Evolutionary conservation across 2,797 vertebrate genomes (phyloP).

Genomic region (Gymnoscopelus braueri): DNA sequence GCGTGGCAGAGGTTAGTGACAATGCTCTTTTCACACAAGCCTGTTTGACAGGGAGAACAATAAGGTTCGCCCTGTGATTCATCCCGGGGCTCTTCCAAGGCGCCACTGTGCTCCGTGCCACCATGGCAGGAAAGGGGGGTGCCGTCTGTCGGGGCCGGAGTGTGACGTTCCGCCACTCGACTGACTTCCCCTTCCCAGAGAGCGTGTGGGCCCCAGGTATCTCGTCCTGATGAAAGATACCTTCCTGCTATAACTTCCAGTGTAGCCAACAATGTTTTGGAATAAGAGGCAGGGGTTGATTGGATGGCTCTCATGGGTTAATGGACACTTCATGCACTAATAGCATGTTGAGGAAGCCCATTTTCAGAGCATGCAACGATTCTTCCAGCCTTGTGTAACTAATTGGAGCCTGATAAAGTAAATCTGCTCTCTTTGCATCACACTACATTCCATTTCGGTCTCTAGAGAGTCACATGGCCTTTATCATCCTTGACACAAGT

Average conservation of each 20-base stretch:
- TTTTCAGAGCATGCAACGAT: conserved; percentile 48
- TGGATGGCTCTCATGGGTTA: conserved; percentile 56
- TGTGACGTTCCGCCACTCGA: conserved; percentile 49
- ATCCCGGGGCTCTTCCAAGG: conserved; percentile 69
- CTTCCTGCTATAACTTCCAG: conserved; percentile 61
- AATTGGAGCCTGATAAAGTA: conserved; percentile 52
- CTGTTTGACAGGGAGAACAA: conserved; percentile 74
- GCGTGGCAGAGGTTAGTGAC: conserved; percentile 60
- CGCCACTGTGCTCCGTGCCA: conserved; percentile 47
- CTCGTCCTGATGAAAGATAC: conserved; percentile 50
- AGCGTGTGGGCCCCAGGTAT: conserved; percentile 13
- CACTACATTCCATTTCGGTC: conserved; percentile 62
- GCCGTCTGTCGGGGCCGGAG: conserved; percentile 39
- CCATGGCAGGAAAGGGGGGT: conserved; percentile 58
- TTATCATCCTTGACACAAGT: conserved; percentile 37
- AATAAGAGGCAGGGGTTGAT: conserved; percentile 36
- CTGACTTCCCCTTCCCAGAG: conserved; percentile 60
- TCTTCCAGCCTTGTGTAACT: conserved; percentile 56
- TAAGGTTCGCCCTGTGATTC: conserved; percentile 75
- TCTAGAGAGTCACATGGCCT: conserved; percentile 51
- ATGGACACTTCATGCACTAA: conserved; percentile 47
- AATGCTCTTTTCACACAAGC: conserved; percentile 55
- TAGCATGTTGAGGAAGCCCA: conserved; percentile 24
- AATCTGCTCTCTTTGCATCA: conserved; percentile 64
- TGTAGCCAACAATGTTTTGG: conserved; percentile 41